phyloP scores from a whole-genome alignment of 2,888 invertebrate species.

The Isotomurus palustris region DNA sequence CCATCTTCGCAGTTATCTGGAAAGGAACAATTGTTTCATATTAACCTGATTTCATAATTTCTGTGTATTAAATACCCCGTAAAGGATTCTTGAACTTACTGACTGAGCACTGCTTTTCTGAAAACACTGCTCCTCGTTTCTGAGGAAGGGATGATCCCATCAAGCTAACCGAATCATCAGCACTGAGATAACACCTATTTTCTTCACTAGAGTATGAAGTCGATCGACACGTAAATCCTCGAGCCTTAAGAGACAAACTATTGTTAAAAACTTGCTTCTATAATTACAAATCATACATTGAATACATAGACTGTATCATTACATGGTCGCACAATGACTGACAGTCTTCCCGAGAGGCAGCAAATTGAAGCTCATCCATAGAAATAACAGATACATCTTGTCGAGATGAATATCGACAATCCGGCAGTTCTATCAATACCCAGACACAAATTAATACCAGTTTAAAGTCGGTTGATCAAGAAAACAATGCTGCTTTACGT shows the following conservation, averaged over 20 bases:
- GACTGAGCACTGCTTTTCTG: slow-evolving; percentile 51
- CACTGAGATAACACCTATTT: slow-evolving; percentile 52
- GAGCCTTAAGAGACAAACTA: slow-evolving; percentile 45
- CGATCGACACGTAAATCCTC: slow-evolving; percentile 52
- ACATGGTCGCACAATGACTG: slow-evolving; percentile 51
- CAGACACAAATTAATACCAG: background rate
- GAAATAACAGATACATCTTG: slow-evolving; percentile 50
- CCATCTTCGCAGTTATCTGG: slow-evolving; percentile 52
- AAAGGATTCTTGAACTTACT: slow-evolving; percentile 47
- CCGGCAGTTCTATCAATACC: slow-evolving; percentile 49
- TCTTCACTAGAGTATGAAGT: slow-evolving; percentile 50
- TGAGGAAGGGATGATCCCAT: slow-evolving; percentile 48
- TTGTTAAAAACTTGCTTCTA: no score
- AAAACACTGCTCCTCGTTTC: slow-evolving; percentile 48
- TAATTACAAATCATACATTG: no score
- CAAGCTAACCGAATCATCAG: slow-evolving; percentile 51
- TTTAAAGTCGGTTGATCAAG: no score
- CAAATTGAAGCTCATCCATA: slow-evolving; percentile 52
- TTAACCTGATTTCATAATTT: background rate
- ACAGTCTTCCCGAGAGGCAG: slow-evolving; percentile 50
- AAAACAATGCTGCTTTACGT: no score
- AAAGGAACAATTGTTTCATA: slow-evolving; percentile 2
- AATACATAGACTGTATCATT: no score
- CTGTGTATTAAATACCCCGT: background rate
- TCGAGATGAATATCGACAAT: slow-evolving; percentile 51